phyloP scores from a whole-genome alignment of 2,888 invertebrate species.

The Lasius fuliginosus region DNA sequence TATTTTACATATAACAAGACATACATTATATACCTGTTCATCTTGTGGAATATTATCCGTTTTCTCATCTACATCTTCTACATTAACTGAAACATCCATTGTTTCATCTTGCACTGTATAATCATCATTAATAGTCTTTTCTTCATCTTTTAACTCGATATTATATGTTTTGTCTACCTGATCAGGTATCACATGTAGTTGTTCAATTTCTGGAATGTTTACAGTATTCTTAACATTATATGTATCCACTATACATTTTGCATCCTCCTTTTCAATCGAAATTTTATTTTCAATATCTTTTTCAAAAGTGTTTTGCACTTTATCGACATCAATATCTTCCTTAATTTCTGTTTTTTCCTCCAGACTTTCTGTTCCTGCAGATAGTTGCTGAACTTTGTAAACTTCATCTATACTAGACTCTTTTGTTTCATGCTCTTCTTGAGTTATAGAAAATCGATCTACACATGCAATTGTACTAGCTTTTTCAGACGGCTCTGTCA shows the following conservation, averaged over 20 bases:
- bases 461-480: constrained; percentile 30
- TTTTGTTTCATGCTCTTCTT: background rate
- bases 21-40: constrained; percentile 59
- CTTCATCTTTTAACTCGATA: constrained; percentile 63
- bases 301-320: constrained; percentile 5
- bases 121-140: constrained; percentile 60
- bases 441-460: constrained; percentile 44
- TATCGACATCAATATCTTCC: constrained; percentile 10
- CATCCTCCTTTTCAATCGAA: constrained; percentile 25
- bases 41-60: constrained; percentile 26
- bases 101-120: constrained; percentile 22
- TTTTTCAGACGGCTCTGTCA: constrained; percentile 52
- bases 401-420: constrained; percentile 14
- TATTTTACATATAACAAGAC: constrained; percentile 11
- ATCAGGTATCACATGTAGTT: constrained; percentile 32
- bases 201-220: constrained; percentile 57
- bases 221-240: constrained; percentile 30
- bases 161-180: constrained; percentile 42
- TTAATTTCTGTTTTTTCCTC: constrained; percentile 29
- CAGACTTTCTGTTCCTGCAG: background rate
- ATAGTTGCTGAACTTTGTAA: background rate
- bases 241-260: constrained; percentile 30
- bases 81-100: constrained; percentile 11
- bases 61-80: constrained; percentile 50
- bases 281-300: background rate